Conservation (phyloP, 64 coral and sea anemone genomes). For the Montipora foliosa region DNA sequence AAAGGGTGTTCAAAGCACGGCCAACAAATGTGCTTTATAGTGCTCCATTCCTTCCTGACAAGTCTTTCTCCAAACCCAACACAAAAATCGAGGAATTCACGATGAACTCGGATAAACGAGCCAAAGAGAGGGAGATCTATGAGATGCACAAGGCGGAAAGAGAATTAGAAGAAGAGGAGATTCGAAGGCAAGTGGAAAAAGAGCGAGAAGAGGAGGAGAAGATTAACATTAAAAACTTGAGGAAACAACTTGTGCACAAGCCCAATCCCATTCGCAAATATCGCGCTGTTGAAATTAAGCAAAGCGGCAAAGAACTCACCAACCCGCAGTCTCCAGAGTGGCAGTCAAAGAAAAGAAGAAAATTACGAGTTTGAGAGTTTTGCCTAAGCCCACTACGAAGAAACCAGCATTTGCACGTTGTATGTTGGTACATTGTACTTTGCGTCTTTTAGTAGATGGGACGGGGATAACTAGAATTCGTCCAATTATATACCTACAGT, state of each 20-base stretch:
- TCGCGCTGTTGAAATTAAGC: conserved; percentile 58
- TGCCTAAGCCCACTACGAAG: background rate
- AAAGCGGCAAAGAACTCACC: conserved; percentile 70
- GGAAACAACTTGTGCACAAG: conserved; percentile 92
- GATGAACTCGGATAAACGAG: conserved; percentile 74
- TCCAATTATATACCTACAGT: too few relatives aligned
- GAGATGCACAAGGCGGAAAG: conserved; percentile 83
- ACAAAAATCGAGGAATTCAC: conserved; percentile 81
- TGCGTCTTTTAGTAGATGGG: too few relatives aligned
- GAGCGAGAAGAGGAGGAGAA: conserved; percentile 80
- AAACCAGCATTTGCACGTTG: background rate
- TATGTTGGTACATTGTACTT: background rate
- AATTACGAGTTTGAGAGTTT: conserved; percentile 46
- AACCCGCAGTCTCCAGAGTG: conserved; percentile 68
- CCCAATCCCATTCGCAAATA: conserved; percentile 82
- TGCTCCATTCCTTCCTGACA: conserved; percentile 84
- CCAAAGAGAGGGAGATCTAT: conserved; percentile 78
- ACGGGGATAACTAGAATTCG: too few relatives aligned
- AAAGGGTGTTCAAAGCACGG: conserved; percentile 82
- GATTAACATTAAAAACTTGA: conserved; percentile 54
- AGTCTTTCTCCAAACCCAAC: conserved; percentile 66
- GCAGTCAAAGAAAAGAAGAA: conserved; percentile 68
- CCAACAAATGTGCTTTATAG: conserved; percentile 77
- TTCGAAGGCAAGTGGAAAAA: conserved; percentile 49
- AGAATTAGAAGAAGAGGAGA: conserved; percentile 47